Evolutionary conservation across 2,888 invertebrate species (phyloP), one percentile per base, ranked within the genome.

Genomic region (Minunthozetes semirufus): DNA sequence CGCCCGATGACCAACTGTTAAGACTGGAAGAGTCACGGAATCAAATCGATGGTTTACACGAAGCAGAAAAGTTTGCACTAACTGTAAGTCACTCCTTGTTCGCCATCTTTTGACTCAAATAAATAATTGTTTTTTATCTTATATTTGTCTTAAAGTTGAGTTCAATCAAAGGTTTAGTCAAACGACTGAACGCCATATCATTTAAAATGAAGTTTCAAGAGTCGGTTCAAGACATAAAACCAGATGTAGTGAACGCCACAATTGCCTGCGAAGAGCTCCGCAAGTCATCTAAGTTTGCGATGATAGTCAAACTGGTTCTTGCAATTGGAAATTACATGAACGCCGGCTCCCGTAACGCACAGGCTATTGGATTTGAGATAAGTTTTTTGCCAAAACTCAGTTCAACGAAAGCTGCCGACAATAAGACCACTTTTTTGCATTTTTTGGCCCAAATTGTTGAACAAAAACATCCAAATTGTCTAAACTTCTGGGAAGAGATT

Each of bases 261-360:
- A 94, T 94, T 0, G 97, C 97, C 0, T 96, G 97, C 80, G 94
- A 97, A 80, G 94, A 97, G 84, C 89, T 95, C 1, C 91, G 90
- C 80, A 88, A 88, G 38, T 95, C 95, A 80, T 88, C 88, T 78
- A 96, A 94, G 81, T 95, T 99, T 83, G 90, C 91, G 0, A 90
- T 89, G 82, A 89, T 99, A 72, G 84, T 99, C 17, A 93, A 97
- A 82, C 85, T 98, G 0, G 88, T 98, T 76, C 85, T 99, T 0
- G 83, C 96, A 15, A 85, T 97, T 27, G 98, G 98, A 4, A 99
- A 99, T 84, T 95, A 93, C 81, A 93, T 99, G 92, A 98, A 98
- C 83, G 89, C 93, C 0, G 96, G 96, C 0, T 93, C 94, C 9
- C 90, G 90, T 81, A 95, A 96, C 81, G 95, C 92, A 0, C 92